phyloP scores from a whole-genome alignment of 1,140 invertebrate genomes.

The Psilanteris sp. region DNA sequence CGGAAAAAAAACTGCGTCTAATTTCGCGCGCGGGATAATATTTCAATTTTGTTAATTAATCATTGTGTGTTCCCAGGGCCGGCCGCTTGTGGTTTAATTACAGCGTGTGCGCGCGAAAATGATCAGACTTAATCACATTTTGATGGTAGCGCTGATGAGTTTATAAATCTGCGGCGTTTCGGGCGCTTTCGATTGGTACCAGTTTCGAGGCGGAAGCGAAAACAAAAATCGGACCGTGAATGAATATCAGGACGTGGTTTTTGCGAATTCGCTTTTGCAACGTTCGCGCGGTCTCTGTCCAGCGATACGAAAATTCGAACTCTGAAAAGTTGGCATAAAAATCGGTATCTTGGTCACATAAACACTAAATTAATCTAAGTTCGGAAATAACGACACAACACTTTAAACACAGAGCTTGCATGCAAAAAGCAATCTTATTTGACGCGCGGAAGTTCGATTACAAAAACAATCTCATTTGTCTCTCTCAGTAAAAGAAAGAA shows the following conservation, averaged over 20 bases:
- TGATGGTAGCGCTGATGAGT: slow-evolving; percentile 44
- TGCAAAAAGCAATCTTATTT: slow-evolving; percentile 54
- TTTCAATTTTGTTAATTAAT: slow-evolving; percentile 55
- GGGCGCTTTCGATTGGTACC: no score
- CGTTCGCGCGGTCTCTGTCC: no score
- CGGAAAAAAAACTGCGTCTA: no score
- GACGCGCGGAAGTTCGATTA: no score
- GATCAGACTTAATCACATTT: slow-evolving; percentile 41
- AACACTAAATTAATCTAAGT: slow-evolving; percentile 28
- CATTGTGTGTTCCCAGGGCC: slow-evolving; percentile 42
- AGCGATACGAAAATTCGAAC: no score
- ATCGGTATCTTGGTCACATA: slow-evolving; percentile 2
- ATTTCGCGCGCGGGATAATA: slow-evolving; percentile 26
- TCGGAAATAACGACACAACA: slow-evolving; percentile 39
- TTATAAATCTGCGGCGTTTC: slow-evolving; percentile 15
- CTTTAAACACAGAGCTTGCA: slow-evolving; percentile 54
- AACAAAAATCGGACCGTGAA: no score
- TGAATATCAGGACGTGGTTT: slow-evolving; percentile 24
- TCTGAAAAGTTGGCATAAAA: no score
- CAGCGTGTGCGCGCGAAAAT: slow-evolving; percentile 14
- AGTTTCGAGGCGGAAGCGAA: no score
- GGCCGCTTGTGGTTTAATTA: slow-evolving; percentile 36
- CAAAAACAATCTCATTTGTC: not conserved
- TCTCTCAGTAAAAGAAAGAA: no score
- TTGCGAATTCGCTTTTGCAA: not conserved